Evolutionary conservation across 2,888 invertebrate genomes (phyloP).

Genomic region (Prosapia bicincta): DNA sequence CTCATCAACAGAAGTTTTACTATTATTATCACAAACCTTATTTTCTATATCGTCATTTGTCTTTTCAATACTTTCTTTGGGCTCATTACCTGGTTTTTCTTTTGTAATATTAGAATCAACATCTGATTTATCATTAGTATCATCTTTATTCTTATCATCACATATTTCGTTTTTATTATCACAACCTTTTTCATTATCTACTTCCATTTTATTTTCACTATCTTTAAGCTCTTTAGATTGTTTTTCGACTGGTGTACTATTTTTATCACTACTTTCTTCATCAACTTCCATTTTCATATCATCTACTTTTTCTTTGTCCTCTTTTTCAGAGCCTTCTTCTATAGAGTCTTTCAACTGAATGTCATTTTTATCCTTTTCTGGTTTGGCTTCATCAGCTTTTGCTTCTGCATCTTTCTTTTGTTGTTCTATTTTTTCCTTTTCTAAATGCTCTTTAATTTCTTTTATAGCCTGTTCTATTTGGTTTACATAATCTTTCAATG

Average conservation of each 20-base stretch:
- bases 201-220: slow-evolving; percentile 38
- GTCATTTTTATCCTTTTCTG: no score
- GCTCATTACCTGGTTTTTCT: slow-evolving; percentile 54
- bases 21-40: slow-evolving; percentile 45
- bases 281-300: slow-evolving; percentile 54
- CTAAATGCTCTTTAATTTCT: slow-evolving; percentile 36
- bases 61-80: slow-evolving; percentile 52
- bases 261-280: slow-evolving; percentile 48
- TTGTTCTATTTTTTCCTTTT: slow-evolving; percentile 51
- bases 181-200: slow-evolving; percentile 43
- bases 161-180: slow-evolving; percentile 9
- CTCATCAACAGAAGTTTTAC: slow-evolving; percentile 39
- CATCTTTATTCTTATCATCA: no score
- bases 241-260: slow-evolving; percentile 50
- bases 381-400: slow-evolving; percentile 49
- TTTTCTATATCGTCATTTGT: slow-evolving; percentile 50
- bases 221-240: slow-evolving; percentile 48
- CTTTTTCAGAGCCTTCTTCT: slow-evolving; percentile 43
- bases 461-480: slow-evolving; percentile 51
- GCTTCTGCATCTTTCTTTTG: slow-evolving; percentile 46
- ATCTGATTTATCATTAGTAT: slow-evolving; percentile 23
- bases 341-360: slow-evolving; percentile 36
- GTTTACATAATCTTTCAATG: slow-evolving; percentile 68
- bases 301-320: slow-evolving; percentile 49
- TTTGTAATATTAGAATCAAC: slow-evolving; percentile 49